phyloP scores from a whole-genome alignment of 2,113 vertebrate genomes.

The Toxotes chatareus region DNA sequence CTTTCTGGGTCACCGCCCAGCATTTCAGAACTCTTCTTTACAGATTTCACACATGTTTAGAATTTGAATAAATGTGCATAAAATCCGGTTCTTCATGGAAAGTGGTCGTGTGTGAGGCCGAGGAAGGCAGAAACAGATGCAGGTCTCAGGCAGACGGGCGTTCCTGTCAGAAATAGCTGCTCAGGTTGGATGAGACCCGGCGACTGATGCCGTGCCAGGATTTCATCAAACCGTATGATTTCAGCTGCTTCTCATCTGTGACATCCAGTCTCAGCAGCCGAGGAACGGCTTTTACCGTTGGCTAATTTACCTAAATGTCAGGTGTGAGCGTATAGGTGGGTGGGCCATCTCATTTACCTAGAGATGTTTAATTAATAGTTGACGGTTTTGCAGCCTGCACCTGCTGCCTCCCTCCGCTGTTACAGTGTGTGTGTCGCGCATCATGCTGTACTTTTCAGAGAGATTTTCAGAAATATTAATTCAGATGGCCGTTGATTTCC shows the following conservation, averaged over 20 bases:
- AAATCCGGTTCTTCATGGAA: neutral
- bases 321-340: conserved; percentile 53
- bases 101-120: neutral
- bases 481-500: neutral
- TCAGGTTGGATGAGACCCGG: neutral
- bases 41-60: neutral
- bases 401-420: conserved; percentile 17
- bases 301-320: conserved; percentile 53
- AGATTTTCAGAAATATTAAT: conserved; percentile 4
- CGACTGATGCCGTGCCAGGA: neutral
- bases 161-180: conserved; percentile 5
- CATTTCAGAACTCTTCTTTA: neutral
- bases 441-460: neutral
- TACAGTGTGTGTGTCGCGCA: neutral
- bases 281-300: conserved; percentile 24
- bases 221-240: conserved; percentile 29
- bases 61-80: neutral
- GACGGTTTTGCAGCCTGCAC: conserved; percentile 24
- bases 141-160: neutral
- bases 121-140: neutral
- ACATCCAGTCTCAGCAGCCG: neutral
- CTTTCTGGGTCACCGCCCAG: neutral
- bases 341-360: conserved; percentile 23
- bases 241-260: neutral
- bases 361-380: conserved; percentile 57